phyloP scores from a whole-genome alignment of 1,140 invertebrate species.

The Saccostrea cuccullata region DNA sequence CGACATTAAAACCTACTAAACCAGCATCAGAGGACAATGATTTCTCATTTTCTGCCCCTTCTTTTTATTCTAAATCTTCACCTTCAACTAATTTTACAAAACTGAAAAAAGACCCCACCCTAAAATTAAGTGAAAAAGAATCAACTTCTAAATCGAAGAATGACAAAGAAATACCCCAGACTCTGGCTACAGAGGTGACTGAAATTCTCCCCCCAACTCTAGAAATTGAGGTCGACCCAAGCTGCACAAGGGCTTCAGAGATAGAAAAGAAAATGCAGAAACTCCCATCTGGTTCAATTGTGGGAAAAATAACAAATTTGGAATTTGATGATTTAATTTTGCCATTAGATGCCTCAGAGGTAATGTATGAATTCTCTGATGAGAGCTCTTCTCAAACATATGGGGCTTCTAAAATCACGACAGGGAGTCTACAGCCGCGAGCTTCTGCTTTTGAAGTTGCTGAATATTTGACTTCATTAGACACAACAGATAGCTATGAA shows the following conservation, averaged over 20 bases:
- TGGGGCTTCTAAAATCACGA: neutral
- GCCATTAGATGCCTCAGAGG: neutral
- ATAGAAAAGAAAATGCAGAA: conserved; percentile 40
- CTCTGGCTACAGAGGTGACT: neutral
- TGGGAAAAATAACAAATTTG: conserved; percentile 33
- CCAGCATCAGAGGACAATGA: neutral
- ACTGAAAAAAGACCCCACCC: neutral
- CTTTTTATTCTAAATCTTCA: conserved; percentile 35
- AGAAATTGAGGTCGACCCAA: conserved; percentile 25
- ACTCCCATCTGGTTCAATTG: conserved; percentile 37
- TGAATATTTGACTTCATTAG: conserved; percentile 20
- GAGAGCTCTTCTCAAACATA: neutral
- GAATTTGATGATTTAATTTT: conserved; percentile 41
- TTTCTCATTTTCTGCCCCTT: conserved; percentile 3
- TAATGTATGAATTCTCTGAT: conserved; percentile 9
- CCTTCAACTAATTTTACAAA: conserved; percentile 23
- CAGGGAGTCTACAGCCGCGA: neutral
- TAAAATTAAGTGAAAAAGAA: conserved; percentile 2
- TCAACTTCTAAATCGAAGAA: neutral
- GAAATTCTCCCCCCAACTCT: conserved; percentile 13
- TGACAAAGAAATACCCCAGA: neutral
- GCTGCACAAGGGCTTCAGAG: conserved; percentile 16
- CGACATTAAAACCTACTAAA: conserved; percentile 37
- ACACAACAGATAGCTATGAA: neutral
- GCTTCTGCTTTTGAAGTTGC: conserved; percentile 15